Evolutionary conservation across 2,797 vertebrate genomes (phyloP), one percentile per base, ranked within the genome.

Genomic region (Sebastes flavidus): DNA sequence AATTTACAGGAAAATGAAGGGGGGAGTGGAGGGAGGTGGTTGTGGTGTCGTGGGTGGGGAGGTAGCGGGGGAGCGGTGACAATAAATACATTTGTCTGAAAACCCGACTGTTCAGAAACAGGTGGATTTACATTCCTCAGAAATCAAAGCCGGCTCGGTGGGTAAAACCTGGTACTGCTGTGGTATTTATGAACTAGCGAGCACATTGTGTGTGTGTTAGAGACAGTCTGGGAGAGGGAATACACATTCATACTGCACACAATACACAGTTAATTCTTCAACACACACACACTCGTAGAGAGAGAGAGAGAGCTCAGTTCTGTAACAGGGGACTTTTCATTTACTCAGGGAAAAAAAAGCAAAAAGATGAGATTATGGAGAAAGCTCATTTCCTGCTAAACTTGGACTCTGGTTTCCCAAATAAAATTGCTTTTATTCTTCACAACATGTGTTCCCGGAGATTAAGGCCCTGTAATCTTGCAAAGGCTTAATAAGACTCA

Each of bases 341-440:
- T 94, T 91, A 91, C 87, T 91, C 82, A 54, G 76, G 84, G 63
- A 46, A 77, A 73, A 81, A 87, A 89, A 85, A 75, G 87, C 88
- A 92, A 79, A 88, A 90, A 94, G 84, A 90, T 88, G 94, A 95
- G 96, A 95, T 96, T 96, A 96, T 82, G 80, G 92, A 90, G 93
- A 95, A 94, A 96, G 94, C 95, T 94, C 88, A 96, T 97, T 97
- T 96, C 95, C 90, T 94, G 93, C 95, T 95, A 95, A 96, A 95
- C 94, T 91, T 90, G 94, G 96, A 96, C 95, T 95, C 93, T 86
- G 85, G 93, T 96, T 97, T 96, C 95, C 96, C 91, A 95, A 97
- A 96, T 95, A 96, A 97, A 97, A 97, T 96, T 95, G 96, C 94
- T 97, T 97, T 97, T 96, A 96, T 97, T 97, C 96, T 96, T 95